phyloP scores from a whole-genome alignment of 2,888 invertebrate species.

The Leucophenga montana region DNA sequence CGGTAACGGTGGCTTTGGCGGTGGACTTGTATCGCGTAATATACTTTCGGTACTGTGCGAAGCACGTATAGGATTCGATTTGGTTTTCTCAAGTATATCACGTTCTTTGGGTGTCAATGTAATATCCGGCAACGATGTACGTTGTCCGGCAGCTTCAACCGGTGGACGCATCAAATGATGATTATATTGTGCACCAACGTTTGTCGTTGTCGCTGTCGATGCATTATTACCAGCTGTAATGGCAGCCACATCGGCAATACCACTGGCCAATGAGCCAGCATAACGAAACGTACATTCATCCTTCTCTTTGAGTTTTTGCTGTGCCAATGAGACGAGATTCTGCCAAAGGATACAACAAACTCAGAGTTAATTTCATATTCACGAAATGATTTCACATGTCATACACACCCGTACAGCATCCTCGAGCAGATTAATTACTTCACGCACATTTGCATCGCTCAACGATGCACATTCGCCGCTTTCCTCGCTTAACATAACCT shows the following conservation, averaged over 20 bases:
- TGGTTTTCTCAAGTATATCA: conserved; percentile 73
- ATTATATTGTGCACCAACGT: conserved; percentile 44
- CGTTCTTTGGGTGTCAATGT: conserved; percentile 83
- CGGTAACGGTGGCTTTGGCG: conserved; percentile 92
- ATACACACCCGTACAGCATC: conserved; percentile 80
- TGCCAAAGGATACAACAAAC: conserved; percentile 64
- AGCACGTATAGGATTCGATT: conserved; percentile 78
- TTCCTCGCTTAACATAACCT: conserved; percentile 83
- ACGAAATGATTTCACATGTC: neutral
- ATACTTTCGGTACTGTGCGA: conserved; percentile 89
- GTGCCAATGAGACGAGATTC: conserved; percentile 85
- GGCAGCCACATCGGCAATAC: conserved; percentile 58
- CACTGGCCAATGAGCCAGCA: conserved; percentile 47
- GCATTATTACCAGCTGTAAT: conserved; percentile 49
- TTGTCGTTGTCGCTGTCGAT: conserved; percentile 39
- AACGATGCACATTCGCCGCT: conserved; percentile 72
- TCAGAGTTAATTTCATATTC: neutral
- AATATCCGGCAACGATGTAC: conserved; percentile 85
- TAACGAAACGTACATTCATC: conserved; percentile 69
- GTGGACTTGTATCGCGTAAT: conserved; percentile 81
- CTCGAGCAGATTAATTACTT: conserved; percentile 81
- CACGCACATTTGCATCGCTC: conserved; percentile 78
- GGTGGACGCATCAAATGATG: conserved; percentile 66
- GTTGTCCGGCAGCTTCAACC: conserved; percentile 75
- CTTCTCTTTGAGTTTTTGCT: conserved; percentile 84